Conservation (phyloP, 1,140 invertebrate genomes). For the Maniola jurtina region DNA sequence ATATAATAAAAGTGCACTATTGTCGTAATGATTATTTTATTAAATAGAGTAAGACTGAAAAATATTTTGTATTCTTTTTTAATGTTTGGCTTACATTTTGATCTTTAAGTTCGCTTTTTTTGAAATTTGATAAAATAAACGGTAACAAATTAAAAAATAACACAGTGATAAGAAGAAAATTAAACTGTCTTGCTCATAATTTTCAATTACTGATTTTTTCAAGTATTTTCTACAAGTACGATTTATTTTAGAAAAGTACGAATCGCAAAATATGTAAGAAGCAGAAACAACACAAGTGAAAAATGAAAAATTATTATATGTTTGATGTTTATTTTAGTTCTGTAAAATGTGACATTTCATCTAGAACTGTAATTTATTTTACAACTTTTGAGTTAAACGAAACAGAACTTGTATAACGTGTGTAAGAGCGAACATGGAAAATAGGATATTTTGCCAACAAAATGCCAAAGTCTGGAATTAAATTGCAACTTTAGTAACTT, state of each 20-base stretch:
- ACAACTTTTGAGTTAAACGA: neutral
- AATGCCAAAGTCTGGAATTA: constrained; percentile 31
- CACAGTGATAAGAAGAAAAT: too few species aligned
- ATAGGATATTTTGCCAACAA: constrained; percentile 33
- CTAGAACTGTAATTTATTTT: constrained; percentile 11
- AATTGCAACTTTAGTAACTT: constrained; percentile 21
- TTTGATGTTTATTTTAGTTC: neutral
- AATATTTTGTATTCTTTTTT: constrained; percentile 37
- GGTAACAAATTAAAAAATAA: neutral
- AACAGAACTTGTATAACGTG: constrained; percentile 4
- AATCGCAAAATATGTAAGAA: too few species aligned
- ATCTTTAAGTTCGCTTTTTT: constrained; percentile 58
- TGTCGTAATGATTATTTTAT: constrained; percentile 51
- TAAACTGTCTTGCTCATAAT: too few species aligned
- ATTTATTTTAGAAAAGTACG: too few species aligned
- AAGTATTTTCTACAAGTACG: too few species aligned
- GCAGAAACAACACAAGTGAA: too few species aligned
- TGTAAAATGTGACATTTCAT: constrained; percentile 5
- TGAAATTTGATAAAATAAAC: constrained; percentile 2
- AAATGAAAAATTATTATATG: too few species aligned
- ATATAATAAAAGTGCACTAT: constrained; percentile 53
- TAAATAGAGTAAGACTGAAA: constrained; percentile 71
- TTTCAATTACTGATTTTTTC: too few species aligned
- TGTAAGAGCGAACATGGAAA: constrained; percentile 27
- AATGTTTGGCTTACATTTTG: constrained; percentile 42